Conservation (phyloP, 2,888 invertebrate species). For the Unio delphinus region DNA sequence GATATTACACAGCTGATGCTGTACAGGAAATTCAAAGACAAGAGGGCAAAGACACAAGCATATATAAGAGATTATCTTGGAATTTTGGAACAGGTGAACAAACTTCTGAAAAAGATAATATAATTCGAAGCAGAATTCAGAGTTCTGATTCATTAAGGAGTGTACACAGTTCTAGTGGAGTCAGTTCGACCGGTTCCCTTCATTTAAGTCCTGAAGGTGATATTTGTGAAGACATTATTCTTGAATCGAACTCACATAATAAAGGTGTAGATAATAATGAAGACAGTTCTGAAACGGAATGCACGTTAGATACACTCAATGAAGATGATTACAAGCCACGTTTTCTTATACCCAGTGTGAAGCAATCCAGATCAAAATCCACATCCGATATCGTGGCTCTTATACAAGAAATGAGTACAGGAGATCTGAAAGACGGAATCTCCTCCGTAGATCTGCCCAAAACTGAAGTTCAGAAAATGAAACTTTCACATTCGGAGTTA, state of each 20-base stretch:
- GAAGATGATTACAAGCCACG: constrained; percentile 27
- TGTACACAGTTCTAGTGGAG: constrained; percentile 72
- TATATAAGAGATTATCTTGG: constrained; percentile 79
- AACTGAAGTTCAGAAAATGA: constrained; percentile 37
- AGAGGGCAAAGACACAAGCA: constrained; percentile 70
- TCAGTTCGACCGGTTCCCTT: constrained; percentile 72
- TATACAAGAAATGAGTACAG: constrained; percentile 49
- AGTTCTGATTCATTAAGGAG: constrained; percentile 71
- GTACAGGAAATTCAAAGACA: constrained; percentile 76
- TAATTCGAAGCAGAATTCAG: constrained; percentile 60
- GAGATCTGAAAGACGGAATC: constrained; percentile 61
- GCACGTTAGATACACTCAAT: constrained; percentile 18
- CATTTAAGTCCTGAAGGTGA: constrained; percentile 66
- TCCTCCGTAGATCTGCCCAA: constrained; percentile 63
- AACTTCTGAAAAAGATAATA: constrained; percentile 47
- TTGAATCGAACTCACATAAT: constrained; percentile 14
- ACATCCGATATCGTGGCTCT: constrained; percentile 56
- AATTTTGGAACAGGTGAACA: constrained; percentile 73
- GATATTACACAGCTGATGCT: constrained; percentile 80
- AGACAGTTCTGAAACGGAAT: constrained; percentile 18
- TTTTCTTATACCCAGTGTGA: constrained; percentile 4
- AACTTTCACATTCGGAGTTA: constrained; percentile 55
- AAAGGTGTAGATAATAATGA: constrained; percentile 31
- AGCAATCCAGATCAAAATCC: constrained; percentile 45
- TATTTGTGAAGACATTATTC: constrained; percentile 56